A percentile compares a stretch with the other conserved stretches of the same genome.
Evolutionary conservation across 2,113 vertebrate genomes (phyloP).

Genomic region (Xenus cinereus): DNA sequence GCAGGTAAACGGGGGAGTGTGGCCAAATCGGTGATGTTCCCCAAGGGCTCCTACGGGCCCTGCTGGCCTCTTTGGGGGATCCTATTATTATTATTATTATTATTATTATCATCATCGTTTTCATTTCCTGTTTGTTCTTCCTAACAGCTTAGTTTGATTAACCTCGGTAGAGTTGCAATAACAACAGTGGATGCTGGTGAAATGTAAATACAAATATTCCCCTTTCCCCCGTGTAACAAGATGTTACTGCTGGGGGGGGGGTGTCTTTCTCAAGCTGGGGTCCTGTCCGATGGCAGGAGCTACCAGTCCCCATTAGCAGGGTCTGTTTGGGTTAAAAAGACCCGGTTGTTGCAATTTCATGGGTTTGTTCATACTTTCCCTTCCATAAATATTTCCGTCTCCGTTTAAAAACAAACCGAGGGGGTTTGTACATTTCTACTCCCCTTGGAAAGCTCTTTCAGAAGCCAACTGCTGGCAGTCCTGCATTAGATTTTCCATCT

Average conservation of each 20-base stretch:
- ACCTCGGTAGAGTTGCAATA: background rate
- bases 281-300: background rate
- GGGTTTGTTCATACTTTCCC: background rate
- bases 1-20: background rate
- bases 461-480: background rate
- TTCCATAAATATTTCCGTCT: background rate
- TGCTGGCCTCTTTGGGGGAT: background rate
- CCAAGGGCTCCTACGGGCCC: background rate
- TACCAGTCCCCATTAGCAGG: too few relatives aligned
- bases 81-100: background rate
- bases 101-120: background rate
- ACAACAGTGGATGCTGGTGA: background rate
- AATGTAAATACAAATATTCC: background rate
- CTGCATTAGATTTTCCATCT: background rate
- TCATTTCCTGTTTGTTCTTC: background rate
- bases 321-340: background rate
- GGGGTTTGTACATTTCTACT: background rate
- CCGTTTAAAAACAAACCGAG: background rate
- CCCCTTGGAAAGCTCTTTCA: background rate
- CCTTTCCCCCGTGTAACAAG: background rate
- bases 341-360: background rate
- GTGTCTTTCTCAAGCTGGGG: background rate
- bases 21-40: background rate
- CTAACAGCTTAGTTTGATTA: background rate
- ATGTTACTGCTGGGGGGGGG: background rate